Base-by-base conservation (phyloP, 2,113 vertebrate species). In the Lontra canadensis region DNA sequence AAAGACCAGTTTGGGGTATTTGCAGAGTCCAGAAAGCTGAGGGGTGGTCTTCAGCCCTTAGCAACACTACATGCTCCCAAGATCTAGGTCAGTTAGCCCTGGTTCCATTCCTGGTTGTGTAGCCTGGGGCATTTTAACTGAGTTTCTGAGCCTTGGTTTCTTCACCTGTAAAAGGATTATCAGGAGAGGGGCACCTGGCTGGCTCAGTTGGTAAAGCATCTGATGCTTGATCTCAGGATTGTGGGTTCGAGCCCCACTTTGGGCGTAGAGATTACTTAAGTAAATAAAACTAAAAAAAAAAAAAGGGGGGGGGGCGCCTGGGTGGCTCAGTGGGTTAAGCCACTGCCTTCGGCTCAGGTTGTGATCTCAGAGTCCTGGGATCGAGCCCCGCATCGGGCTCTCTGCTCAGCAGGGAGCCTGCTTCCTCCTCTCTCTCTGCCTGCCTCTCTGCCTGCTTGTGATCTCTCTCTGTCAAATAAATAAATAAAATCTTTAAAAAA, bases 1-100 rank as follows among this genome's bases (percentile, higher is more conserved):
- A 95, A 96, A 69, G 96, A 96, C 97, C 88, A 95, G 97, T 98
- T 96, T 93, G 73, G 85, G 89, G 55, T 97, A 98, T 98, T 97
- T 98, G 63, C 79, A 73, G 82, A 93, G 67, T 95, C 86, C 78
- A 86, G 91, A 90, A 92, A 96, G 44, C 94, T 94, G 59, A 93
- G 73, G 61, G 93, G 59, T 47, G 1, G 20, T 69, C 78, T 88
- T 82, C 39, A 88, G 76, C 81, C 47, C 23, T 90, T 95, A 76
- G 67, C 84, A 88, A 52, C 83, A 57, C 47, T 85, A 3, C 1
- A 69, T 67, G 57, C 23, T 25, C 11, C 49, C 84, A 96, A 90
- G 88, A 95, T 92, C 83, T 76, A 55, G 59, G 39, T 92, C 59
- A 82, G 2, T 73, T 94, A 95, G 71, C 92, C n/a, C 90, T 88